Percentiles rank a stretch among this genome's conserved stretches.
phyloP scores from a whole-genome alignment of 2,113 vertebrate species.

The Epinephelus lanceolatus region DNA sequence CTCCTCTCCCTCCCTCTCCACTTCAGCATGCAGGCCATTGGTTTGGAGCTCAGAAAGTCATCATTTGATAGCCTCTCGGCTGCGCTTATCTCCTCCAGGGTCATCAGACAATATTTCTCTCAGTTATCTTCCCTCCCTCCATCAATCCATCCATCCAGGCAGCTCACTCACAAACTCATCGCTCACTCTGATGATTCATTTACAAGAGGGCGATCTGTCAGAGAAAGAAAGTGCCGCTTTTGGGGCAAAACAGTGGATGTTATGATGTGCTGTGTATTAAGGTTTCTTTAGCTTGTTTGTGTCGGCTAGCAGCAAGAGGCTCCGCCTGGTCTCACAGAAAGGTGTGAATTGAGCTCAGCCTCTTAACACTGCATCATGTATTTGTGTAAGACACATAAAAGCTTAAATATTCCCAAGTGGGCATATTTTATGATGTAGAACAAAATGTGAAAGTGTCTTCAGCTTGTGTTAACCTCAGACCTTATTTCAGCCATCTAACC shows the following conservation, averaged over 20 bases:
- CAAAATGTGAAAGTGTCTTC: too few species aligned
- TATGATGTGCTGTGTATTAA: background rate
- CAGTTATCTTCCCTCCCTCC: constrained; percentile 53
- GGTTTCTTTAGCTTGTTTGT: background rate
- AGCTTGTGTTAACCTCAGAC: too few species aligned
- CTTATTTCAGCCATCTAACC: too few species aligned
- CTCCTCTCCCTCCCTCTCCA: constrained; percentile 7
- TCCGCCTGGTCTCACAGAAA: too few species aligned
- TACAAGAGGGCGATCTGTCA: constrained; percentile 21
- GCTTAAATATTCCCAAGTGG: too few species aligned
- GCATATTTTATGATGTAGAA: too few species aligned
- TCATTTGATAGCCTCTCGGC: constrained; percentile 72
- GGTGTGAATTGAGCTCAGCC: too few species aligned
- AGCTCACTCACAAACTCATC: constrained; percentile 52
- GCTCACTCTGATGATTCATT: constrained; percentile 37
- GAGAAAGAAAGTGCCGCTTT: constrained; percentile 22
- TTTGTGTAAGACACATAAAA: too few species aligned
- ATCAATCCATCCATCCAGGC: constrained; percentile 59
- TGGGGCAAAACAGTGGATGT: constrained; percentile 25
- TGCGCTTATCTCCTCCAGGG: constrained; percentile 70
- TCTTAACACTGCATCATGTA: too few species aligned
- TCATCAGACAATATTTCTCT: constrained; percentile 73
- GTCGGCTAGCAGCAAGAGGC: background rate
- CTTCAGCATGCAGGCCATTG: constrained; percentile 52
- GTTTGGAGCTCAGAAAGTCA: constrained; percentile 62